These are phyloP conservation scores for Antedon mediterranea DNA, from an alignment of 53 echinoderm and acorn worm species.

Conservation along the genomic window DNA sequence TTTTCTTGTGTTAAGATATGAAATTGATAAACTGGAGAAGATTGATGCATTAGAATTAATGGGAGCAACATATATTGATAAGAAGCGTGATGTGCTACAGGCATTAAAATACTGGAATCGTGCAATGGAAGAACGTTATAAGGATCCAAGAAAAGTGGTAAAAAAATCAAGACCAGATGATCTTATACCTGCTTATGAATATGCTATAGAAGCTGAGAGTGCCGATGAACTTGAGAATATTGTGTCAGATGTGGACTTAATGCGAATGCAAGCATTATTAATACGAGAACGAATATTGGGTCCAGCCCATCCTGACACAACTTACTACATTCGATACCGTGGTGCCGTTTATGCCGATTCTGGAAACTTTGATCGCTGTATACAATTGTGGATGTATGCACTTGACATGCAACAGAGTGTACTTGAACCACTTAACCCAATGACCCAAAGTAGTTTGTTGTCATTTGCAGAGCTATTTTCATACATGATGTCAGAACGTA, in stretches of 20 bases:
- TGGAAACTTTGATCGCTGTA: constrained; percentile 90
- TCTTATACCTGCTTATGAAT: constrained; percentile 72
- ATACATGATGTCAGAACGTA: constrained; percentile 88
- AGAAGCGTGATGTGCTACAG: constrained; percentile 83
- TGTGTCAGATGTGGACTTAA: constrained; percentile 86
- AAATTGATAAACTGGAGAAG: constrained; percentile 44
- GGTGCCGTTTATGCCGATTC: constrained; percentile 97
- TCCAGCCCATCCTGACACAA: constrained; percentile 93
- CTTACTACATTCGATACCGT: constrained; percentile 91
- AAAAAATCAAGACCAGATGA: constrained; percentile 34
- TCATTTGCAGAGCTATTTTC: constrained; percentile 97
- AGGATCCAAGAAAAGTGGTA: constrained; percentile 44
- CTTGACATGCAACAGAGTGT: constrained; percentile 91
- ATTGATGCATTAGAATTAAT: constrained; percentile 69
- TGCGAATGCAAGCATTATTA: constrained; percentile 96
- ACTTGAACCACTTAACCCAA: constrained; percentile 86
- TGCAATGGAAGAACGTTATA: constrained; percentile 75
- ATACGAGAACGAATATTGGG: constrained; percentile 91
- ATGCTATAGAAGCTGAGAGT: constrained; percentile 48
- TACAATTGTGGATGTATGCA: constrained; percentile 95
- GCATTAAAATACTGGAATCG: constrained; percentile 90
- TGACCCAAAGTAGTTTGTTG: constrained; percentile 96
- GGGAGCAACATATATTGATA: constrained; percentile 91
- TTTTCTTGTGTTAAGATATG: constrained; percentile 42
- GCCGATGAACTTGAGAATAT: constrained; percentile 63